Conservation (phyloP, 2,797 vertebrate genomes). For the Myotis daubentonii region DNA sequence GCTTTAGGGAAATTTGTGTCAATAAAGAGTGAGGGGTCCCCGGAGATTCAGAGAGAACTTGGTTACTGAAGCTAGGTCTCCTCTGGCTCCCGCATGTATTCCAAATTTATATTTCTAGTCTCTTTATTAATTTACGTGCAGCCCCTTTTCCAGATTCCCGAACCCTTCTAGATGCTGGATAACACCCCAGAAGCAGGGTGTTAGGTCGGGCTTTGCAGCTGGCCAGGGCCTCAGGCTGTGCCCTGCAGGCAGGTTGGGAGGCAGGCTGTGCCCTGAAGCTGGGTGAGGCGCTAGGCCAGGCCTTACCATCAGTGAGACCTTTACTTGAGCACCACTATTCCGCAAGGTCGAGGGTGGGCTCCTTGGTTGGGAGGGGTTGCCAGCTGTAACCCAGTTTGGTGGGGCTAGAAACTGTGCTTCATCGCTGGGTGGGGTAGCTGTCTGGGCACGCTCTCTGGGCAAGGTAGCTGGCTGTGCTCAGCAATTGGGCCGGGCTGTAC, state of each 20-base stretch:
- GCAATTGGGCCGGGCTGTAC: rapidly evolving
- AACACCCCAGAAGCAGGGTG: too few species aligned
- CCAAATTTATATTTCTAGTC: too few species aligned
- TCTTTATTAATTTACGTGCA: too few species aligned
- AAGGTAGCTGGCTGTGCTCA: too few species aligned
- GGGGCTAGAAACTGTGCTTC: background rate
- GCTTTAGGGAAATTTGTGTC: too few species aligned
- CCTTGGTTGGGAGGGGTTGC: background rate
- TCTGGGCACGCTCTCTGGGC: background rate
- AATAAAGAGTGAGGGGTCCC: too few species aligned
- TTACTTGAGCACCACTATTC: background rate
- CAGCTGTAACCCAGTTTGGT: background rate
- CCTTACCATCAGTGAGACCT: background rate
- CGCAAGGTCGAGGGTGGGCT: too few species aligned
- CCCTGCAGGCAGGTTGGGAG: background rate
- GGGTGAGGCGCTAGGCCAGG: background rate
- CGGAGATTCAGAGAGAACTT: too few species aligned
- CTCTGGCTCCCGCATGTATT: too few species aligned
- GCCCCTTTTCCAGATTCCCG: too few species aligned
- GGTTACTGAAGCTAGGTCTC: too few species aligned
- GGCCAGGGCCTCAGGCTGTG: background rate
- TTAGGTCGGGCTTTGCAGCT: background rate
- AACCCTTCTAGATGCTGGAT: too few species aligned
- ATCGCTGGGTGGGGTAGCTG: background rate
- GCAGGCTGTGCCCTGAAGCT: background rate